These are phyloP conservation scores for Apocheima hispidaria DNA, from an alignment of 2,888 invertebrate genomes.

Conservation along the genomic window DNA sequence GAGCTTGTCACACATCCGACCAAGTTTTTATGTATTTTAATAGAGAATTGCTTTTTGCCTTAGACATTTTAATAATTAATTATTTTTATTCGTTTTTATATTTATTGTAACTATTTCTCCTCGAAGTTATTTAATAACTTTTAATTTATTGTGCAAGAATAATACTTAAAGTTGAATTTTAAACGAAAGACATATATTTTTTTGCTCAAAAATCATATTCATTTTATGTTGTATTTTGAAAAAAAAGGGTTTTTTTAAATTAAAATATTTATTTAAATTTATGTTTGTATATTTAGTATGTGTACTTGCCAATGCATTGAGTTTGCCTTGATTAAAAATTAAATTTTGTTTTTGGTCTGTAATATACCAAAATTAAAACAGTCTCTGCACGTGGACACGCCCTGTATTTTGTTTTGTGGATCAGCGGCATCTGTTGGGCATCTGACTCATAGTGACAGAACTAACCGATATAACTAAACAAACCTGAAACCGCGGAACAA, in stretches of 20 bases:
- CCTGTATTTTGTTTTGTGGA: no score
- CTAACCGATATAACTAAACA: no score
- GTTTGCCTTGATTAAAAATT: background rate
- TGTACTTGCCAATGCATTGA: constrained; percentile 21
- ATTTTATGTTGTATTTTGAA: background rate
- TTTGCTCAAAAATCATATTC: no score
- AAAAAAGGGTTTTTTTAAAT: constrained; percentile 24
- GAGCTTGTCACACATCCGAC: no score
- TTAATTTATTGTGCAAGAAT: background rate
- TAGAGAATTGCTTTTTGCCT: background rate
- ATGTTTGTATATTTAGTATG: background rate
- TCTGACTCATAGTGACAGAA: no score
- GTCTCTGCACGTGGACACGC: no score
- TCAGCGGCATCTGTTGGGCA: no score
- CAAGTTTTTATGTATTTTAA: background rate
- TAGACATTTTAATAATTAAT: background rate
- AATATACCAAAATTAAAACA: no score
- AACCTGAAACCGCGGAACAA: no score
- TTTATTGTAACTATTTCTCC: constrained; percentile 3
- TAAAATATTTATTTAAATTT: constrained; percentile 5
- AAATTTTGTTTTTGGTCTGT: no score
- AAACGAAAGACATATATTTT: background rate
- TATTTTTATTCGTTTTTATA: background rate
- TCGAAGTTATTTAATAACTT: constrained; percentile 15
- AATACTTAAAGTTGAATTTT: background rate